Base-by-base conservation (phyloP, 1,140 invertebrate genomes). In the Drosophila lini region DNA sequence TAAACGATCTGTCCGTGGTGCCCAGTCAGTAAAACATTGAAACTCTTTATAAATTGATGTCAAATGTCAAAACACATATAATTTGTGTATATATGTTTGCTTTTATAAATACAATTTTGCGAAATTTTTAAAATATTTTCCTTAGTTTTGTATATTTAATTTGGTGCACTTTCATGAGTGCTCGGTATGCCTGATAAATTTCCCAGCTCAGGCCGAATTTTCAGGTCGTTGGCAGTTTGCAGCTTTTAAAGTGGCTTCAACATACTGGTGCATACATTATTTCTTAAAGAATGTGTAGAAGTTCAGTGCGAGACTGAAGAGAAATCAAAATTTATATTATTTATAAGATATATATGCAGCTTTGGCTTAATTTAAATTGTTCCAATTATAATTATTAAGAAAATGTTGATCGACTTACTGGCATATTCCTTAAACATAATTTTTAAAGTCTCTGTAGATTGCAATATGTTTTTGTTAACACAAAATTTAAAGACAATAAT, bases 141-240 rank as follows among this genome's bases (percentile, higher is more conserved):
- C 11, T 15, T 16, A 6, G 47, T 13, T 52, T 13, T 19, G 19
- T 19, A 52, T 34, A 19, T 52, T 52, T 19, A 52, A 34, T 53
- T 22, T 53, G 6, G 3, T 22, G 31, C 16, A 36, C 19, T 34
- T 52, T 34, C 31, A 19, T 22, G 22, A 36, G 50, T 36, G 32
- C 13, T 22, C 16, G 16, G 32, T 10, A 36, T 53, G 50, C 32
- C 19, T 53, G 50, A 53, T 36, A 36, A 5, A 53, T 53, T 53
- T 9, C 22, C 32, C 50, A 22, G 22, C 50, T 53, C 32, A 53
- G 16, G 4, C 50, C 16, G 22, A 36, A 53, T 15, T 36, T 53
- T 22, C 50, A 22, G 50, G 50, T 53, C 50, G 50, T 36, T 53
- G 50, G 50, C 32, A 34, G 11, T 52, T 15, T 53, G 32, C 32